Base-by-base conservation (phyloP, 1,140 invertebrate genomes). In the Meteorus sp. region DNA sequence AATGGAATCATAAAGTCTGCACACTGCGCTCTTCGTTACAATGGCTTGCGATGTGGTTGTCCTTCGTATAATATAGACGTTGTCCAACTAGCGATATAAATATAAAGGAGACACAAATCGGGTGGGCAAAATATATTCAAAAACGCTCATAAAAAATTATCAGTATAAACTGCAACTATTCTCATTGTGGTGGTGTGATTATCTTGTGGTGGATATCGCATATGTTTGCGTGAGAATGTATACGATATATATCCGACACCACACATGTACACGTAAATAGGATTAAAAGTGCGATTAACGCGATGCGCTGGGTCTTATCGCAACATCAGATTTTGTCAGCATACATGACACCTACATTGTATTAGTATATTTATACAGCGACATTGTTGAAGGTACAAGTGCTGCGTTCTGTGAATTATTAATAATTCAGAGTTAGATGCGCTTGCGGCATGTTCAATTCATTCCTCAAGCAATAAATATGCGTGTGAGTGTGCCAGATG, bases 261-360 rank as follows among this genome's bases (percentile, higher is more conserved):
- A 23, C 37, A 50, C 15, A 17, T 31, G 39, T 56, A 47, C 41
- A 53, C 50, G 37, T 52, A 59, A 45, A 45, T 59, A 31, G 67
- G 66, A 71, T 72, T 66, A 70, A 69, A 63, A 64, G 53, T 61
- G 62, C 74, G 72, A 75, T 76, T 73, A 76, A 73, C 65, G 64
- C 61, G 66, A 69, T 68, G 56, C 51, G n/a, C 54, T 29, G 9
- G 33, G 3, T 15, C 35, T 13, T 72, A 74, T 75, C 73, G 73
- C 74, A 72, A 74, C 72, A 74, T 76, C 72, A 76, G n/a, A n/a
- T n/a, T n/a, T 69, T 65, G 60, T 60, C 52, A 11, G 35, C 11
- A 53, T 60, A 35, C 58, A 50, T 50, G 59, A 61, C 59, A 65
- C 64, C 56, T 7, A 27, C 43, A 27, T 1, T 22, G 13, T 31